Conservation (phyloP, 2,888 invertebrate species). For the Zeuzera pyrina region DNA sequence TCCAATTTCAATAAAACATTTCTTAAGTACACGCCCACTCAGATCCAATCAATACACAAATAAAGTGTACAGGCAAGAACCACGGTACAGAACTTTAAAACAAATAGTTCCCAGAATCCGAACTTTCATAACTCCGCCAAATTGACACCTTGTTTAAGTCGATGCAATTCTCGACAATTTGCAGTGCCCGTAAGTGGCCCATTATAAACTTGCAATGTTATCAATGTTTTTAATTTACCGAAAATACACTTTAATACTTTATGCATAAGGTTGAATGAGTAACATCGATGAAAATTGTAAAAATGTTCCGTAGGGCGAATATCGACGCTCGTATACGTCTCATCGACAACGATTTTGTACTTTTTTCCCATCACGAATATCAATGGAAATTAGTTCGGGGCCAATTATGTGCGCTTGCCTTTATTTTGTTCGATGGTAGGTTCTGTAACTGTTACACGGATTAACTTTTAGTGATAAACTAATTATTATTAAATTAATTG, state of each 20-base stretch:
- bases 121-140: constrained; percentile 69
- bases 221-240: background rate
- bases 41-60: constrained; percentile 45
- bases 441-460: background rate
- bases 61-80: constrained; percentile 41
- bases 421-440: constrained; percentile 33
- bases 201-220: constrained; percentile 49
- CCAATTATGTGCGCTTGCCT: constrained; percentile 63
- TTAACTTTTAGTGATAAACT: constrained; percentile 28
- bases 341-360: constrained; percentile 61
- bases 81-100: constrained; percentile 52
- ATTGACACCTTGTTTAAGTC: constrained; percentile 70
- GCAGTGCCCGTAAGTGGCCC: constrained; percentile 65
- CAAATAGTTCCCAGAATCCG: constrained; percentile 66
- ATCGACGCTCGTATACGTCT: constrained; percentile 55
- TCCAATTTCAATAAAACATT: constrained; percentile 44
- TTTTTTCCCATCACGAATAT: constrained; percentile 71
- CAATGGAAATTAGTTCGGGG: constrained; percentile 67
- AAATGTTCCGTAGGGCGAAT: constrained; percentile 36
- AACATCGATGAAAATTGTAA: constrained; percentile 23
- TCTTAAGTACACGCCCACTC: constrained; percentile 46
- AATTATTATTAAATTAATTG: constrained; percentile 4
- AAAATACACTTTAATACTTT: constrained; percentile 18
- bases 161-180: constrained; percentile 66
- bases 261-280: constrained; percentile 9